Percentiles rank a stretch among this genome's conserved stretches.
Evolutionary conservation across 2,888 invertebrate species (phyloP).

Genomic region (Aleiodes leptofemur): DNA sequence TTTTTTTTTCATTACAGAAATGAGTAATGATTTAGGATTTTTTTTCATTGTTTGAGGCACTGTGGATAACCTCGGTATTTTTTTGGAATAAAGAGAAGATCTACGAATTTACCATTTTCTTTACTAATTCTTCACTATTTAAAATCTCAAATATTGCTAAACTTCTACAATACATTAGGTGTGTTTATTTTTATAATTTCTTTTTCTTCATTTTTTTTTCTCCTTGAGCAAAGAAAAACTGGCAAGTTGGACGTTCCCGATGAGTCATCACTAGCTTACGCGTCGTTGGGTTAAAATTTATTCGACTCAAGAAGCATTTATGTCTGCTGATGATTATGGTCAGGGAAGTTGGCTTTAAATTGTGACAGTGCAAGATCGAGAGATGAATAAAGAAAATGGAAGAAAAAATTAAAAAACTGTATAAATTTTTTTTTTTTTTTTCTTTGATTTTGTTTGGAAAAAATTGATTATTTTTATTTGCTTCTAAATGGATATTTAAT

Average conservation of each 20-base stretch:
- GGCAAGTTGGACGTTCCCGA: conserved; percentile 14
- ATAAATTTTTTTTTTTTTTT: neutral
- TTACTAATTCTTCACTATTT: neutral
- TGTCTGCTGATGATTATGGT: conserved; percentile 45
- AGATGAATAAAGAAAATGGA: neutral
- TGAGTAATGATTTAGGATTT: no score
- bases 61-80: no score
- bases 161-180: neutral
- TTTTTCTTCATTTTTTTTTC: neutral
- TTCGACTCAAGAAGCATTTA: conserved; percentile 38
- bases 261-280: conserved; percentile 41
- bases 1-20: no score
- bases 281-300: conserved; percentile 42
- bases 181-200: conserved; percentile 1
- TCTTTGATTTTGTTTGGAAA: neutral
- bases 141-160: neutral
- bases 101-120: neutral
- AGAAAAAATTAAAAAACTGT: neutral
- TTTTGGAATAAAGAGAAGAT: no score
- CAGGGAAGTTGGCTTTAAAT: conserved; percentile 37
- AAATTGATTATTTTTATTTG: neutral
- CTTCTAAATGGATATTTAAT: no score
- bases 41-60: no score
- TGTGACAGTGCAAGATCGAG: conserved; percentile 17
- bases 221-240: neutral